These are phyloP conservation scores for Porites lobata DNA, from an alignment of 92 coral and sea anemone genomes.

Conservation along the genomic window DNA sequence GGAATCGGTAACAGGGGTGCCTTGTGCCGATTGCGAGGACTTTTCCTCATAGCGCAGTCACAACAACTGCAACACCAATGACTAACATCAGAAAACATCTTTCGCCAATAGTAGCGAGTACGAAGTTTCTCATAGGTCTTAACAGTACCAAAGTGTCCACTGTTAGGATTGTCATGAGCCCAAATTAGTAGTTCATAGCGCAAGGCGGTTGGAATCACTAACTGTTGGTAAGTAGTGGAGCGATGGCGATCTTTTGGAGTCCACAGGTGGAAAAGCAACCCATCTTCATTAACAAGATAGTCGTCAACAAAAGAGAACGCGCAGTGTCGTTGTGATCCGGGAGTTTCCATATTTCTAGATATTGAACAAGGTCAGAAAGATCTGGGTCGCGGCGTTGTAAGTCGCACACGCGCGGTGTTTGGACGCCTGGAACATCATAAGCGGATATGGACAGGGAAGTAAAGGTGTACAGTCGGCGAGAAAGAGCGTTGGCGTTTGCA, in stretches of 20 bases:
- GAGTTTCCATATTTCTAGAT: constrained; percentile 37
- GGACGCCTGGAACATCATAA: constrained; percentile 23
- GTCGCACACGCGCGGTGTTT: constrained; percentile 19
- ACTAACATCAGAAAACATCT: constrained; percentile 61
- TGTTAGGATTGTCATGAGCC: constrained; percentile 65
- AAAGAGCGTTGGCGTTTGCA: constrained; percentile 67
- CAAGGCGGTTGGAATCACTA: constrained; percentile 56
- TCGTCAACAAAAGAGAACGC: constrained; percentile 27
- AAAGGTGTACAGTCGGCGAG: constrained; percentile 44
- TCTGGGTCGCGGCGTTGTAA: constrained; percentile 63
- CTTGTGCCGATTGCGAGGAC: constrained; percentile 27
- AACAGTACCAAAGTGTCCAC: constrained; percentile 58
- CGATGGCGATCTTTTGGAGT: constrained; percentile 18
- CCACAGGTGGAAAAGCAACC: constrained; percentile 59
- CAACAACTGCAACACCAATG: constrained; percentile 56
- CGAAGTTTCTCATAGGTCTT: constrained; percentile 78
- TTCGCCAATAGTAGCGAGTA: constrained; percentile 58
- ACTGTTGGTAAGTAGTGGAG: constrained; percentile 22
- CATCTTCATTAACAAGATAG: constrained; percentile 56
- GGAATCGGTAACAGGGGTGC: constrained; percentile 65
- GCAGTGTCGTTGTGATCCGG: constrained; percentile 45
- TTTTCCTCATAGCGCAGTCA: constrained; percentile 63
- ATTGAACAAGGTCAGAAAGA: constrained; percentile 41
- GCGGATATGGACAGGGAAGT: neutral
- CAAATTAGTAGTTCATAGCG: constrained; percentile 58